Percentiles rank a stretch among this genome's conserved stretches.
Conservation (phyloP, 1,140 invertebrate species). For the Leptinotarsa undecemlineata region DNA sequence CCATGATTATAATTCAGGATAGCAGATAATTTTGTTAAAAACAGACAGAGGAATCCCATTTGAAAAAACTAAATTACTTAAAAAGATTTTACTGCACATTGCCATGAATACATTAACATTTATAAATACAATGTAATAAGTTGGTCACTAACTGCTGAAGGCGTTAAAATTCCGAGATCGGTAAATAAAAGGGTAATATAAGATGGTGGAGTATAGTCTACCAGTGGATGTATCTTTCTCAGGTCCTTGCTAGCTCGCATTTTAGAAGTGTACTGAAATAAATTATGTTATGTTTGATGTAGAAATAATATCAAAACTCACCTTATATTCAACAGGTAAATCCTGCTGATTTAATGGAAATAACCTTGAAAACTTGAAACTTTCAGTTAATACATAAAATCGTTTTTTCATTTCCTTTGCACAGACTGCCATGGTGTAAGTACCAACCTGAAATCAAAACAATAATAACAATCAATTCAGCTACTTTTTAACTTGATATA, state of each 20-base stretch:
- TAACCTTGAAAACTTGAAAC: conserved; percentile 93
- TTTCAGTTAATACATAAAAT: conserved; percentile 94
- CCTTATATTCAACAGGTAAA: conserved; percentile 87
- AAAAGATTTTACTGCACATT: neutral
- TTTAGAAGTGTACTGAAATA: conserved; percentile 68
- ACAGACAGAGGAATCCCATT: no score
- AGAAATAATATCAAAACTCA: conserved; percentile 37
- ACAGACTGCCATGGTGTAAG: conserved; percentile 87
- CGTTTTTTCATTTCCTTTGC: conserved; percentile 93
- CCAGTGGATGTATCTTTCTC: conserved; percentile 78
- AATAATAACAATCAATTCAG: no score
- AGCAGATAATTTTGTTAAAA: no score
- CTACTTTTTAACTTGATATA: no score
- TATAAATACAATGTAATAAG: conserved; percentile 94
- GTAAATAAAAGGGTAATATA: conserved; percentile 94
- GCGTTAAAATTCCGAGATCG: conserved; percentile 92
- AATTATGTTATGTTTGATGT: conserved; percentile 15
- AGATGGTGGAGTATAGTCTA: conserved; percentile 94
- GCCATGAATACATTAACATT: conserved; percentile 37
- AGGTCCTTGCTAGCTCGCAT: conserved; percentile 64
- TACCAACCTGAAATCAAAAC: conserved; percentile 74
- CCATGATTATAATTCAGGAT: no score
- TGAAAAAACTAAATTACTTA: neutral
- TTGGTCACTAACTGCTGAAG: conserved; percentile 96
- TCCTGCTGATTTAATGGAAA: conserved; percentile 93